Evolutionary conservation across 2,888 invertebrate species (phyloP).

Genomic region (Pyrgus malvae): DNA sequence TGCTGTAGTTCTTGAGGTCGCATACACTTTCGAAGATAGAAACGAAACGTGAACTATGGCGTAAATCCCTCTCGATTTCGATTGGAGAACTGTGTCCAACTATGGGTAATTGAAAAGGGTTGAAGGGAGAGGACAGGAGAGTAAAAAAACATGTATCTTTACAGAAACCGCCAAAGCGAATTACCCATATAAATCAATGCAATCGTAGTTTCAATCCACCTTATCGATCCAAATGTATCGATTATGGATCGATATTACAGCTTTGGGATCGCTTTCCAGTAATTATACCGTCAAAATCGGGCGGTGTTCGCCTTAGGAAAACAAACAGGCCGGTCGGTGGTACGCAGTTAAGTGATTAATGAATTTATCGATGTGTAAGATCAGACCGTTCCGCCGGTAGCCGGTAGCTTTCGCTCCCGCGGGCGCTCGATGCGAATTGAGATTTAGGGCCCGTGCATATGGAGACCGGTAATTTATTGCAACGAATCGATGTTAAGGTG

Average conservation of each 20-base stretch:
- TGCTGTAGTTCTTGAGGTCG: no score
- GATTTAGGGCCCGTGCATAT: constrained; percentile 35
- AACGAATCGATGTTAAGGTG: neutral
- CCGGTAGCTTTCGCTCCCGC: constrained; percentile 65
- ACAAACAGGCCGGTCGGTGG: constrained; percentile 36
- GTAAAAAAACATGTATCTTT: no score
- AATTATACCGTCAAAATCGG: constrained; percentile 40
- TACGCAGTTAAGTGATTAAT: constrained; percentile 55
- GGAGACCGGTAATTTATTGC: neutral
- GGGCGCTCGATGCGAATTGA: constrained; percentile 42
- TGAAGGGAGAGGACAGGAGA: no score
- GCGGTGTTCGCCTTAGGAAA: constrained; percentile 35
- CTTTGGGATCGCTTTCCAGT: constrained; percentile 35
- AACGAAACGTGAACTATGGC: no score
- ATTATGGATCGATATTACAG: constrained; percentile 35
- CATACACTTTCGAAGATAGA: no score
- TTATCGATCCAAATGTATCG: constrained; percentile 37
- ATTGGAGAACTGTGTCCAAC: no score
- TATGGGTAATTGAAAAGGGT: no score
- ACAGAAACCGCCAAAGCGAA: no score
- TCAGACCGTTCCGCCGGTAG: constrained; percentile 38
- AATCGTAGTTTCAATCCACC: no score
- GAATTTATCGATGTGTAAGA: constrained; percentile 54
- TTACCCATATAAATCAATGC: no score
- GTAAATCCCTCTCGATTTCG: no score